phyloP scores from a whole-genome alignment of 2,888 invertebrate genomes.

The Agrotis puta region DNA sequence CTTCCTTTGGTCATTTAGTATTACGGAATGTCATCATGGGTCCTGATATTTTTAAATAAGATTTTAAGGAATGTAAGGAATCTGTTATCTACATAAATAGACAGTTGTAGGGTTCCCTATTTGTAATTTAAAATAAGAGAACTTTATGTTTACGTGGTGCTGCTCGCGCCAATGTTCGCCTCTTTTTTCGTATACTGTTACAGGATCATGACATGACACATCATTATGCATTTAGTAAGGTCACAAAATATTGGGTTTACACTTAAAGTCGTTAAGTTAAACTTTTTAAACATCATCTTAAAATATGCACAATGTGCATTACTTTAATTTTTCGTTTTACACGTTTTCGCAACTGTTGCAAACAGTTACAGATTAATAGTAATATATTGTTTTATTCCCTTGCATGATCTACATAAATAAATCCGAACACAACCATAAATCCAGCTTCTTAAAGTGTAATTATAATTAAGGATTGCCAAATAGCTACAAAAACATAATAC shows the following conservation, averaged over 20 bases:
- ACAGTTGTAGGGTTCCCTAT: no score
- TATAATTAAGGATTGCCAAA: background rate
- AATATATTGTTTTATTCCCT: background rate
- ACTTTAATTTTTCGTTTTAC: background rate
- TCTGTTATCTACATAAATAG: no score
- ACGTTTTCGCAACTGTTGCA: no score
- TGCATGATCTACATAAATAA: slow-evolving; percentile 12
- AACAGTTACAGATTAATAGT: no score
- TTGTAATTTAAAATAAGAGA: background rate
- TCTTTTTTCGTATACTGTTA: background rate
- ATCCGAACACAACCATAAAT: background rate
- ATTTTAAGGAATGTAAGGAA: no score
- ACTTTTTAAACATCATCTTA: background rate
- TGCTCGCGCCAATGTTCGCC: background rate
- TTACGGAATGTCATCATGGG: no score
- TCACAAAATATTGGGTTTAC: background rate
- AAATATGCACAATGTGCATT: background rate
- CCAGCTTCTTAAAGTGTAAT: background rate
- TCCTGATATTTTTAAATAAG: no score
- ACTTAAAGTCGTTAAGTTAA: no score
- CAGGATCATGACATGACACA: background rate
- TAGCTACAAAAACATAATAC: background rate
- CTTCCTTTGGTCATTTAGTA: no score
- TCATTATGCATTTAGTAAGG: background rate
- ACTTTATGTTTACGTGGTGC: background rate